Base-by-base conservation (phyloP, 2,888 invertebrate genomes). In the Tanytarsus gracilentus region DNA sequence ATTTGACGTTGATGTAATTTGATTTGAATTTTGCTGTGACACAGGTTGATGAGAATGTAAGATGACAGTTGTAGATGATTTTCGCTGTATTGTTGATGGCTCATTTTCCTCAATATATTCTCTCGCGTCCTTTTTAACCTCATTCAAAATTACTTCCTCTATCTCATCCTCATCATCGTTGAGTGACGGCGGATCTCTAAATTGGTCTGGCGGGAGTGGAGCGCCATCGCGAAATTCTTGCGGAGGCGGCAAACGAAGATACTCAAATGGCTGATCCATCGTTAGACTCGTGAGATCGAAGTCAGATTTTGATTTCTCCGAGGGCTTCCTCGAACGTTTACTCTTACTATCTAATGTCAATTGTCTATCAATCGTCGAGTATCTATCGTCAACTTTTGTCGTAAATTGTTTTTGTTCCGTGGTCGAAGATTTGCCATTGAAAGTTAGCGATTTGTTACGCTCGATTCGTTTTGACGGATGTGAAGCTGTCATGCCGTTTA, bases 201-300 rank as follows among this genome's bases (percentile, higher is more conserved):
- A 86, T 66, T 82, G 80, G 65, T 86, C 86, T 0, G 86, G 87
- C 7, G 88, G 88, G 39, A 86, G 83, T 18, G 86, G 84, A 52
- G 83, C 83, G 72, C 82, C 83, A 72, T 89, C 89, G 70, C 87
- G 81, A 68, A 90, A 90, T 49, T 89, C 88, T 68, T 88, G 86
- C 1, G 90, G 90, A 1, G 90, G 90, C 26, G 88, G 88, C 62
- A 85, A 72, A 26, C 79, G 75, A 1, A 86, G 78, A 68, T 86
- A 83, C 65, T 87, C 86, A 67, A 85, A 83, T 39, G 82, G 81
- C 69, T 78, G 80, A 65, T 80, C 77, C 53, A 76, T 76, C 60
- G 78, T 75, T 48, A 58, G 18, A 65, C 77, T 78, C 33, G 78
- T 76, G 25, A 82, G 71, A 67, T 82, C 77, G 26, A 82, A 72